phyloP scores from a whole-genome alignment of 2,888 invertebrate species.

The Dynastes hyllus region DNA sequence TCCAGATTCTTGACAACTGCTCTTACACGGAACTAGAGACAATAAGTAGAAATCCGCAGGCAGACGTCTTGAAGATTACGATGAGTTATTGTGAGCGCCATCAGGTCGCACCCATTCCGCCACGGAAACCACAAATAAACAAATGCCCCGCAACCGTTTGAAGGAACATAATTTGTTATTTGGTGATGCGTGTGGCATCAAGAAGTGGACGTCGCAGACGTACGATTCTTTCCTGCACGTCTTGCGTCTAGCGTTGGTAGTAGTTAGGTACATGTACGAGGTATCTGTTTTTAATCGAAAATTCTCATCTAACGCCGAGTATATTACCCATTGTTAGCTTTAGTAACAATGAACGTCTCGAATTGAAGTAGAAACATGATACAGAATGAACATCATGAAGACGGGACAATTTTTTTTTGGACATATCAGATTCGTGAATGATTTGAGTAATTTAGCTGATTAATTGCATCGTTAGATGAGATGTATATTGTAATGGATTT shows the following conservation, averaged over 20 bases:
- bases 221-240: constrained; percentile 1
- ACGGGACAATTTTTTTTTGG: constrained; percentile 28
- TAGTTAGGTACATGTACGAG: background rate
- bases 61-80: constrained; percentile 49
- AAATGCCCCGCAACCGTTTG: constrained; percentile 42
- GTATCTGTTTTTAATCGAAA: constrained; percentile 48
- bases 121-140: constrained; percentile 39
- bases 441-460: constrained; percentile 48
- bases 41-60: constrained; percentile 49
- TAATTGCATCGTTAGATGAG: constrained; percentile 40
- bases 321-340: constrained; percentile 50
- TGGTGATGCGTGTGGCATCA: constrained; percentile 45
- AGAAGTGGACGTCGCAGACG: constrained; percentile 7
- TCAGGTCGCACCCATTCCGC: constrained; percentile 25
- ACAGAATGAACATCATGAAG: constrained; percentile 33
- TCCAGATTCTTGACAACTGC: constrained; percentile 12
- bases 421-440: constrained; percentile 48
- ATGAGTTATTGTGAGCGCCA: constrained; percentile 45
- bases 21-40: constrained; percentile 17
- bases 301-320: constrained; percentile 49
- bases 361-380: constrained; percentile 45
- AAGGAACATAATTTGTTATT: constrained; percentile 49
- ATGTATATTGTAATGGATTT: background rate
- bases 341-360: constrained; percentile 31
- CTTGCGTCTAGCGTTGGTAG: constrained; percentile 5